Evolutionary conservation across 2,797 vertebrate species (phyloP).

Genomic region (Otus scops): DNA sequence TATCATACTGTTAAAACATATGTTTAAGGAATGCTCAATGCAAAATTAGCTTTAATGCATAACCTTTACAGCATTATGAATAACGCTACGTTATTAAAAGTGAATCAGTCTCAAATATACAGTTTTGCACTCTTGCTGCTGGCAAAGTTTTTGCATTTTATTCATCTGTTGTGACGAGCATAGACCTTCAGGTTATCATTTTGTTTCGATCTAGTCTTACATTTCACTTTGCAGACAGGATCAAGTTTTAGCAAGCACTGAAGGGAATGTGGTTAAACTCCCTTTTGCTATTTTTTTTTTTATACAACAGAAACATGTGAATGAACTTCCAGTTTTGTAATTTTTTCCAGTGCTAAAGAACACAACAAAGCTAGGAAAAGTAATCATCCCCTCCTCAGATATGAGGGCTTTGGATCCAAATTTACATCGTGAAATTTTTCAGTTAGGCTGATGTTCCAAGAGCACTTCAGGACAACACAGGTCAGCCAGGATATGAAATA

Average conservation of each 20-base stretch:
- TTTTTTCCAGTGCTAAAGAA: neutral
- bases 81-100: neutral
- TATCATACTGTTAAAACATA: neutral
- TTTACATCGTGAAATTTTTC: neutral
- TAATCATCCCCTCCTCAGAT: neutral
- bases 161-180: neutral
- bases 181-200: neutral
- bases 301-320: neutral
- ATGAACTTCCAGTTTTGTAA: neutral
- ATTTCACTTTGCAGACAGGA: neutral
- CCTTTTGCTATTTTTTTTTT: neutral
- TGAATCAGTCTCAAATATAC: neutral
- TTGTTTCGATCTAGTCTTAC: neutral
- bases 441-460: neutral
- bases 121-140: neutral
- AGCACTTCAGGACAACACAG: neutral
- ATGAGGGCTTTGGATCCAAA: neutral
- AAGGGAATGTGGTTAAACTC: neutral
- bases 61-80: neutral
- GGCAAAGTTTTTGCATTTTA: slow-evolving; percentile 1
- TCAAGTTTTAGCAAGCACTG: slow-evolving; percentile 32
- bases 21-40: neutral
- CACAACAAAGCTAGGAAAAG: neutral
- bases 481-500: neutral
- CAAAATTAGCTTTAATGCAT: neutral